Evolutionary conservation across 2,888 invertebrate genomes (phyloP), one percentile per base, ranked within the genome.

Genomic region (Pachycephus smyrnensis): DNA sequence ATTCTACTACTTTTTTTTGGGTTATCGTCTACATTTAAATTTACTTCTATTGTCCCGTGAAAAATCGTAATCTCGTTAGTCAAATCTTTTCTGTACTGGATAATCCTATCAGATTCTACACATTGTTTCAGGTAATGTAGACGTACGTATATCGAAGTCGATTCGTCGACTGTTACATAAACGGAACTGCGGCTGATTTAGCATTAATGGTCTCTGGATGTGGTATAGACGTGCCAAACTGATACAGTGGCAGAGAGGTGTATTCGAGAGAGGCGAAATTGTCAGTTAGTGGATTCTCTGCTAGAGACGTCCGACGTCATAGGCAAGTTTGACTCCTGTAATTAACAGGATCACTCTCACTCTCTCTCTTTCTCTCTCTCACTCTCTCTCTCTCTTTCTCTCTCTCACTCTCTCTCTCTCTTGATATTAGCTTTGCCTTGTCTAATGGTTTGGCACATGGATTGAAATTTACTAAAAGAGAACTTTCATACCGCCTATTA

Each of bases 241-340:
- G 69, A 23, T 3, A 69, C 33, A 31, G n/a, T 37, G 37, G 36
- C 32, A 55, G 68, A 37, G 76, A 55, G 73, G 74, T 75, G 80
- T 82, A 82, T 85, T 84, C 81, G 80, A 83, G 74, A 76, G 83
- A 40, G 40, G 40, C 40, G 40, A 40, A 40, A 40, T 81, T 84
- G 83, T 86, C 86, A 84, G 83, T 82, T 77, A 84, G 83, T 84
- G 82, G 85, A 84, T 83, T 82, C 82, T 77, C 86, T 87, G 86
- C 76, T 80, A 78, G 80, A 80, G 84, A 88, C 87, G 83, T 86
- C 83, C 84, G 83, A 87, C 84, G 87, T 87, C 87, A 86, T 80
- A 82, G 83, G 80, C 87, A 84, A 85, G 83, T 83, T 81, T 84
- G 82, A 78, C 82, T 84, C 81, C 82, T 82, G 84, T 85, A 87